Evolutionary conservation across 2,888 invertebrate genomes (phyloP), one percentile per base, ranked within the genome.

Genomic region (Dryococelus australis): DNA sequence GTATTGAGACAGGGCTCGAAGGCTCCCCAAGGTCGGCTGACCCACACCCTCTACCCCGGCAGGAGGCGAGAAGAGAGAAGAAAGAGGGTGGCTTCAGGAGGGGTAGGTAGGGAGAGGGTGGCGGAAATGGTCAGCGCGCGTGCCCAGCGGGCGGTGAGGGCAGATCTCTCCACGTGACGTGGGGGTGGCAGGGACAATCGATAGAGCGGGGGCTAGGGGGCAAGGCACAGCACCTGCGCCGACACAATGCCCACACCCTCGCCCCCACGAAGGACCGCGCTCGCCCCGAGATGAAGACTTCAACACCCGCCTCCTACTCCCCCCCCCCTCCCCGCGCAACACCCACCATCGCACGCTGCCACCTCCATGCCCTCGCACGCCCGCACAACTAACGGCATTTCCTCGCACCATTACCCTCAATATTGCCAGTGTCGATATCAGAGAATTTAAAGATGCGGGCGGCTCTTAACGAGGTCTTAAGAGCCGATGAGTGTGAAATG

Each of bases 101-200:
- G 84, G 13, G 28, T 10, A 10, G 84, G 16, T 12, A 4, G 24
- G 35, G 43, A n/a, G 43, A 24, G 10, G 27, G 28, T n/a, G 12
- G 43, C 24, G 47, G 47, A 35, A 35, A 13, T 35, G 81, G 81
- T 27, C 27, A 35, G 47, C 47, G 47, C 47, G 47, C 47, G 47
- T 27, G 81, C 43, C n/a, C 28, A n/a, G 84, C 84, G 3, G 43
- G 35, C 84, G 84, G 84, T 13, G 43, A 28, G n/a, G 84, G 84
- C n/a, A 83, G 43, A 83, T 83, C 83, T 83, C 83, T 16, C 83
- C 27, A 24, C 24, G n/a, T 35, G 35, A 35, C 24, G 84, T 47
- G 43, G 84, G 35, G 84, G 47, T 47, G 47, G 47, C 35, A 4
- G 35, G 1, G 5, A 47, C 47, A 47, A 47, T 47, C 10, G 10